phyloP scores from a whole-genome alignment of 2,888 invertebrate species.

The Dichetophora obliterata region DNA sequence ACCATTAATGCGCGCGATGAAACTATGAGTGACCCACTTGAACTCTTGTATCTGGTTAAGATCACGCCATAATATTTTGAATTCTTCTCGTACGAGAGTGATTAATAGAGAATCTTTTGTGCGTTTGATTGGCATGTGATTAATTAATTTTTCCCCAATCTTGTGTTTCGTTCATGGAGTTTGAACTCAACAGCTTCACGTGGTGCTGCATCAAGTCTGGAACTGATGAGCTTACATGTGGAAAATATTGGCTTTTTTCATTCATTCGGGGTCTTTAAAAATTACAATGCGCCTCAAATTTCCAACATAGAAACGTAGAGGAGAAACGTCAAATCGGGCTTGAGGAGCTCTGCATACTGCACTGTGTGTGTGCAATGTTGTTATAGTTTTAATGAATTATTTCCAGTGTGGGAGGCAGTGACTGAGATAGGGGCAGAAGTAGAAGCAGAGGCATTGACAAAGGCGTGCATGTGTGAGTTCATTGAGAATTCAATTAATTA shows the following conservation, averaged over 20 bases:
- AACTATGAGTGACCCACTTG: conserved; percentile 23
- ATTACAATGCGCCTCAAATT: not conserved
- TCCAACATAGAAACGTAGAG: not conserved
- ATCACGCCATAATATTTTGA: conserved; percentile 25
- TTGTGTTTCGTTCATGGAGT: not conserved
- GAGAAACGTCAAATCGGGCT: not conserved
- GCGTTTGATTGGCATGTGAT: conserved; percentile 29
- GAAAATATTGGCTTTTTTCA: not conserved
- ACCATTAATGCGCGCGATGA: conserved; percentile 19
- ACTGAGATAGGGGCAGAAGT: too few species aligned
- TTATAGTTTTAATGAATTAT: not conserved
- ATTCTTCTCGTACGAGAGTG: conserved; percentile 9
- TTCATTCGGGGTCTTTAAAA: not conserved
- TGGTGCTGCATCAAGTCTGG: too few species aligned
- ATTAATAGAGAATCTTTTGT: conserved; percentile 2
- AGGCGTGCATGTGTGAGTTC: conserved; percentile 48
- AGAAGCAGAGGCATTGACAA: not conserved
- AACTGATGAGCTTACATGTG: not conserved
- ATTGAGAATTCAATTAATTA: conserved; percentile 38
- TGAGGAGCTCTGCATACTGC: not conserved
- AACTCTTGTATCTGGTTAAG: conserved; percentile 23
- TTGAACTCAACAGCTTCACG: not conserved
- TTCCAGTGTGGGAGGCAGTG: conserved; percentile 40
- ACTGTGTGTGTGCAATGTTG: not conserved
- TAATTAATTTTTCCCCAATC: conserved; percentile 17